A percentile compares a stretch with the other conserved stretches of the same genome.
Evolutionary conservation across 2,797 vertebrate species (phyloP).

Genomic region (Capromys pilorides): DNA sequence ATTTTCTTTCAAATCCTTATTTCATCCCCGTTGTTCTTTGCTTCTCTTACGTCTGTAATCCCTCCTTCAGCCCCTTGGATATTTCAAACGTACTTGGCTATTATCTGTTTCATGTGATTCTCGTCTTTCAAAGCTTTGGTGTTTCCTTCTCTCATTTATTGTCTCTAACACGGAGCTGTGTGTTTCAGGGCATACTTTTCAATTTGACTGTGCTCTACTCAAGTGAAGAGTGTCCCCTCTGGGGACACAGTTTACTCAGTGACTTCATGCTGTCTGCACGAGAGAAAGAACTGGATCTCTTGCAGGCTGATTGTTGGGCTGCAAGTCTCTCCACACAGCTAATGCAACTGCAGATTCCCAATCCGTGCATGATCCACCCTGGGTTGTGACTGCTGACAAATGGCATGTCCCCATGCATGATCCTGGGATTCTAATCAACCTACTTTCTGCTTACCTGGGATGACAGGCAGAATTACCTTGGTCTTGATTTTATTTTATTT

Average conservation of each 20-base stretch:
- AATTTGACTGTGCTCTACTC: neutral
- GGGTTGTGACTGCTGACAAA: neutral
- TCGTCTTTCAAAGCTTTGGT: neutral
- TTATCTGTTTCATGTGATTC: neutral
- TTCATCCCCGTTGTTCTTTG: neutral
- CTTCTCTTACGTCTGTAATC: neutral
- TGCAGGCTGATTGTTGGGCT: neutral
- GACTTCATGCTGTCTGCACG: neutral
- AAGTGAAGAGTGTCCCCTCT: neutral
- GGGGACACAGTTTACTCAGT: neutral
- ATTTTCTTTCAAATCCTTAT: neutral
- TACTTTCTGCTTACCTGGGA: neutral
- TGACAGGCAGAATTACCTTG: neutral
- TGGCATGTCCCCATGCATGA: neutral
- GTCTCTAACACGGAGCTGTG: neutral
- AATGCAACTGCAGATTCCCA: neutral
- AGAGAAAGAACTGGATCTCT: neutral
- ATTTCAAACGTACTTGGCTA: neutral
- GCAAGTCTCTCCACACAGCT: neutral
- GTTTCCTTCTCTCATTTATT: neutral
- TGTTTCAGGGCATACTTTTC: neutral
- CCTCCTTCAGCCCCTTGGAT: neutral
- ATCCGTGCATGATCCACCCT: too few species aligned
- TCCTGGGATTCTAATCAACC: neutral
- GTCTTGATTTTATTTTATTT: constrained; percentile 34